These are phyloP conservation scores for Nomada hirtipes DNA, from an alignment of 2,888 invertebrate genomes.

Conservation along the genomic window DNA sequence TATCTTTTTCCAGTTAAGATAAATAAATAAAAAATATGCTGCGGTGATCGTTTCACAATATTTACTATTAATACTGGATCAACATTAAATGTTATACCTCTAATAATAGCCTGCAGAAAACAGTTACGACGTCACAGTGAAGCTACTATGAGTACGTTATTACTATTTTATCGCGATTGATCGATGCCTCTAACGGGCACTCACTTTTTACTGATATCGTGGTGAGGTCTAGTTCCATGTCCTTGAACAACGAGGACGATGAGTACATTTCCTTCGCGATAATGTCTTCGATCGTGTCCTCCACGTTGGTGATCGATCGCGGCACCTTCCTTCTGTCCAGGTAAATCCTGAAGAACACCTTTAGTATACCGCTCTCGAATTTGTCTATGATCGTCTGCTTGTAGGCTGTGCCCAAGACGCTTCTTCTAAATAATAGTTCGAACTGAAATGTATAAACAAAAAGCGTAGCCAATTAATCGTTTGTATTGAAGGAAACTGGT, in stretches of 20 bases:
- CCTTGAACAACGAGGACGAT: slow-evolving; percentile 89
- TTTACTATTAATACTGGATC: too few relatives aligned
- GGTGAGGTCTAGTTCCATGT: slow-evolving; percentile 90
- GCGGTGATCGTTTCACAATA: too few relatives aligned
- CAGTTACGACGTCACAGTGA: neutral
- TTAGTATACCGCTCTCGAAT: slow-evolving; percentile 91
- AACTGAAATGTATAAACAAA: slow-evolving; percentile 79
- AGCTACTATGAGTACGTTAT: neutral
- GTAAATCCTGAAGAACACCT: slow-evolving; percentile 91
- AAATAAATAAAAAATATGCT: too few relatives aligned
- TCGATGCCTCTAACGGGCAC: slow-evolving; percentile 50
- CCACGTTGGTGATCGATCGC: slow-evolving; percentile 90
- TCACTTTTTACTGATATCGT: slow-evolving; percentile 90
- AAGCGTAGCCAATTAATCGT: too few relatives aligned
- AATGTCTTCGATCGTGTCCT: slow-evolving; percentile 90
- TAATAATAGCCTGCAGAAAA: neutral
- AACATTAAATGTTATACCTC: neutral
- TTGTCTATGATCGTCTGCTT: slow-evolving; percentile 87
- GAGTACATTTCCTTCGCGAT: slow-evolving; percentile 91
- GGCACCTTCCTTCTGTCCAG: slow-evolving; percentile 93
- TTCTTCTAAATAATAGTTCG: slow-evolving; percentile 88
- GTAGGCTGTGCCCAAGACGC: slow-evolving; percentile 85
- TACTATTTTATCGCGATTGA: slow-evolving; percentile 1
- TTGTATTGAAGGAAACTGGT: too few relatives aligned
- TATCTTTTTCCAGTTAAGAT: too few relatives aligned